These are phyloP conservation scores for Acanthococcus lagerstroemiae DNA, from an alignment of 2,888 invertebrate genomes.

Conservation along the genomic window DNA sequence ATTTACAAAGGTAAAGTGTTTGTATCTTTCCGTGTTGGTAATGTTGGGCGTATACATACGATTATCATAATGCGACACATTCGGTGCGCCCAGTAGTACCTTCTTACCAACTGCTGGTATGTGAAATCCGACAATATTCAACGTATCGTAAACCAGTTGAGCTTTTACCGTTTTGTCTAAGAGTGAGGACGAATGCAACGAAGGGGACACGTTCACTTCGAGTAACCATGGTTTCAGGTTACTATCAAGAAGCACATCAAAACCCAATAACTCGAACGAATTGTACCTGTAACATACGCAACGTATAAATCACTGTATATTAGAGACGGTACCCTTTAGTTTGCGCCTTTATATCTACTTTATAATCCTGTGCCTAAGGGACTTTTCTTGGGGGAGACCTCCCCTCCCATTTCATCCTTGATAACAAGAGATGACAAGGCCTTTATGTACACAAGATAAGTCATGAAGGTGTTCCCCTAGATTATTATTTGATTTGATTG, in stretches of 20 bases:
- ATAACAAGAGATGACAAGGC: no score
- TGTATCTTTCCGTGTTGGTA: conserved; percentile 57
- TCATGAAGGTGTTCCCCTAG: no score
- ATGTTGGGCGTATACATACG: conserved; percentile 58
- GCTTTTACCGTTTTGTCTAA: conserved; percentile 89
- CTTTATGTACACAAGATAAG: no score
- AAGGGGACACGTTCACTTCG: conserved; percentile 89
- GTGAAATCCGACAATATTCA: conserved; percentile 88
- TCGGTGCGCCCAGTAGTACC: not conserved
- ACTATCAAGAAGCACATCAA: conserved; percentile 87
- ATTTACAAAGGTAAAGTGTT: conserved; percentile 43
- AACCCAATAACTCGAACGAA: conserved; percentile 90
- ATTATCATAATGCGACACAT: conserved; percentile 47
- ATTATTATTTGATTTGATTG: no score
- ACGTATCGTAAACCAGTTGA: conserved; percentile 75
- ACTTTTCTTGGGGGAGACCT: no score
- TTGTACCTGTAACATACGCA: conserved; percentile 62
- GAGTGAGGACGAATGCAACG: conserved; percentile 72
- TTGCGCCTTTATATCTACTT: no score
- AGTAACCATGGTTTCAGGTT: conserved; percentile 88
- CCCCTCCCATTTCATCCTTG: no score
- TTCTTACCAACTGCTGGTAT: conserved; percentile 47
- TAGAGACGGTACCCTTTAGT: no score
- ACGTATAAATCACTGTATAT: no score
- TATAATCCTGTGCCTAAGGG: no score